Conservation (phyloP, 2,888 invertebrate genomes). For the Criorhina ranunculi region DNA sequence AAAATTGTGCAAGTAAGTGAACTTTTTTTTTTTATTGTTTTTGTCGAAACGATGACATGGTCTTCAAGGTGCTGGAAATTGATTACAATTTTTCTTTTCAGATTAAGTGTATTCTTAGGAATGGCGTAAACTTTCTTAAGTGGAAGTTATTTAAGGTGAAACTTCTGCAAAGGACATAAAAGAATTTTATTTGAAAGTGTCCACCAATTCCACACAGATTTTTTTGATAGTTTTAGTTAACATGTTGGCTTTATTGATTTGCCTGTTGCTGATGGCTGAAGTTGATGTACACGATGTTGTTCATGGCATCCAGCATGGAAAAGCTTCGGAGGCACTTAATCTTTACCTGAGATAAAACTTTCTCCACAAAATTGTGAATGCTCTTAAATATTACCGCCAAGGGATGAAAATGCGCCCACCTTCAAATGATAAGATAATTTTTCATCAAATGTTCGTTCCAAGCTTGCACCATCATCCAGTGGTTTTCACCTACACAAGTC, state of each 20-base stretch:
- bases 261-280: background rate
- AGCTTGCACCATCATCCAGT: too few species aligned
- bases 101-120: background rate
- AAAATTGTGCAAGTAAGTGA: slow-evolving; percentile 3
- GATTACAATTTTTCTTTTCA: background rate
- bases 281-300: background rate
- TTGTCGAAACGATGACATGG: slow-evolving; percentile 20
- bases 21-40: slow-evolving; percentile 1
- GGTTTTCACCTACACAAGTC: too few species aligned
- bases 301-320: too few species aligned
- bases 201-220: background rate
- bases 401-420: too few species aligned
- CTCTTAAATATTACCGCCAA: too few species aligned
- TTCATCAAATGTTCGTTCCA: too few species aligned
- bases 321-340: too few species aligned
- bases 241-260: background rate
- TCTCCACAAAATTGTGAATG: too few species aligned
- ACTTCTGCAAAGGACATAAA: background rate
- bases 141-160: background rate
- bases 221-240: background rate
- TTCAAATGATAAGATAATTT: too few species aligned
- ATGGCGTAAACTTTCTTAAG: background rate
- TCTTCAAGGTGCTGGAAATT: slow-evolving; percentile 21
- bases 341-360: too few species aligned
- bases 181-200: slow-evolving; percentile 2